These are phyloP conservation scores for Listrodromus nycthemerus DNA, from an alignment of 2,888 invertebrate species.

Conservation along the genomic window DNA sequence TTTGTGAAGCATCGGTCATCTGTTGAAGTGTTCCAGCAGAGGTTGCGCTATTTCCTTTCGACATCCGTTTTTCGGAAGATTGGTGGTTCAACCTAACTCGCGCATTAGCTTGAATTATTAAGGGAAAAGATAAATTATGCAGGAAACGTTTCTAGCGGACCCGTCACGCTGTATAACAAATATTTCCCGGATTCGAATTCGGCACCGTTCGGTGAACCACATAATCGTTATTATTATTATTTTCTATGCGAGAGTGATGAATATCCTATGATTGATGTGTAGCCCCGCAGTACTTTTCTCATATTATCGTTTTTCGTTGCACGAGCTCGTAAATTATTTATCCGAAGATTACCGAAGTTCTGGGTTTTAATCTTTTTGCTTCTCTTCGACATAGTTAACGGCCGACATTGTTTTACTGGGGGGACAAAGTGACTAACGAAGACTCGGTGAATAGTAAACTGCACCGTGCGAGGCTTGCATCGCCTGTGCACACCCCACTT, in stretches of 20 bases:
- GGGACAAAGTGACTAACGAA: no score
- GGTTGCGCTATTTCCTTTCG: background rate
- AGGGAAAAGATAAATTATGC: background rate
- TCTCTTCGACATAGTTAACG: background rate
- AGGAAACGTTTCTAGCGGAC: background rate
- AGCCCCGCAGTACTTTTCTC: no score
- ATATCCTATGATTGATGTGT: no score
- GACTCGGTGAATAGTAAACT: no score
- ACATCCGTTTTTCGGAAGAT: background rate
- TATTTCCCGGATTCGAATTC: background rate
- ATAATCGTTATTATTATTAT: no score
- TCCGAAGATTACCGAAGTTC: background rate
- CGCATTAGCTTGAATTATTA: background rate
- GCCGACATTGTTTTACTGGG: background rate
- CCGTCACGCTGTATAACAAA: background rate
- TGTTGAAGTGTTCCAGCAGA: background rate
- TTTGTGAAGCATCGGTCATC: background rate
- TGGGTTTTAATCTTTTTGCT: no score
- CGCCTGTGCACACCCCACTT: no score
- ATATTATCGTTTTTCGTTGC: no score
- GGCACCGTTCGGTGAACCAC: no score
- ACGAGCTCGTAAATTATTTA: no score
- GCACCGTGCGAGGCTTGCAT: no score
- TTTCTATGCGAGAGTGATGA: no score
- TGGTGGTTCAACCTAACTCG: background rate